A percentile compares a stretch with the other conserved stretches of the same genome.
Conservation (phyloP, 2,888 invertebrate species). For the Ormyrus thymus region DNA sequence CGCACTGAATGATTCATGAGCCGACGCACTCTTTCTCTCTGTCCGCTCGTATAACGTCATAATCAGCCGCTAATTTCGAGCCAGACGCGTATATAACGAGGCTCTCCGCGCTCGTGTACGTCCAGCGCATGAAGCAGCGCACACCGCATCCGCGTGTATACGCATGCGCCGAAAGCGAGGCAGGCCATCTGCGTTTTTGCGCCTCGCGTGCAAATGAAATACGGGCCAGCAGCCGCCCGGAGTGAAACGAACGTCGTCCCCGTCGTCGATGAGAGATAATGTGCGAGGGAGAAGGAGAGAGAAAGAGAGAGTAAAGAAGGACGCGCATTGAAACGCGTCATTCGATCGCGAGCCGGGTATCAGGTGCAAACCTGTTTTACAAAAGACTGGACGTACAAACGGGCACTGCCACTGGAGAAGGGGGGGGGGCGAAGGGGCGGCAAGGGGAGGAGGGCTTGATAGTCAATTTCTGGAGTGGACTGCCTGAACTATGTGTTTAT, state of each 20-base stretch:
- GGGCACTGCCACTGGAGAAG: neutral
- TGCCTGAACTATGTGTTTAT: too few species aligned
- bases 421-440: neutral
- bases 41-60: slow-evolving; percentile 19
- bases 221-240: neutral
- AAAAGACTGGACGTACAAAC: slow-evolving; percentile 37
- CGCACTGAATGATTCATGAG: slow-evolving; percentile 9
- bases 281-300: neutral
- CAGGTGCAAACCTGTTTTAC: slow-evolving; percentile 74
- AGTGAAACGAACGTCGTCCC: slow-evolving; percentile 2
- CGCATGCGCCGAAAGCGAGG: neutral
- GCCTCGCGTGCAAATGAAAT: slow-evolving; percentile 29
- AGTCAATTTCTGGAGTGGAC: neutral
- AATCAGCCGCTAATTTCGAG: slow-evolving; percentile 31
- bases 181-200: neutral
- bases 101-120: too few species aligned
- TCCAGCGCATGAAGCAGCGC: neutral
- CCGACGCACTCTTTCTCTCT: neutral
- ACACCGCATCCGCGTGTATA: neutral
- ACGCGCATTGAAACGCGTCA: slow-evolving; percentile 67
- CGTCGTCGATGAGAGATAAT: slow-evolving; percentile 37
- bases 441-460: neutral
- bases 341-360: slow-evolving; percentile 72
- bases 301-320: neutral
- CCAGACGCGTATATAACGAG: neutral